Evolutionary conservation across 2,113 vertebrate species (phyloP).

Genomic region (Festucalex cinctus): DNA sequence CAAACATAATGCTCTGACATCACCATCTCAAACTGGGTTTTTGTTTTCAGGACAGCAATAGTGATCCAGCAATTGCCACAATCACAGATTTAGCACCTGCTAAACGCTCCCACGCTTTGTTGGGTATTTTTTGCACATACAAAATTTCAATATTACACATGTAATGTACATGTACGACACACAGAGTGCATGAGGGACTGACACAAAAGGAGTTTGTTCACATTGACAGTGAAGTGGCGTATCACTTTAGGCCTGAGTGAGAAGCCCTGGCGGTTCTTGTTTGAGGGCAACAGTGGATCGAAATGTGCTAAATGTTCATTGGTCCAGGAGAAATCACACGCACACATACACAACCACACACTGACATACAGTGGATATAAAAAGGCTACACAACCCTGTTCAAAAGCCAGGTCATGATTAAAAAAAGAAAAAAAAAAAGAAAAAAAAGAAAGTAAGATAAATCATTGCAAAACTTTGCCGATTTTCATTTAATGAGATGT

Average conservation of each 20-base stretch:
- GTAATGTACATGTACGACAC: slow-evolving; percentile 20
- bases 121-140: slow-evolving; percentile 12
- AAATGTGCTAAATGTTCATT: slow-evolving; percentile 38
- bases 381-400: too few relatives aligned
- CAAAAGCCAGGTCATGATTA: too few relatives aligned
- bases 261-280: not conserved
- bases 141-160: slow-evolving; percentile 21
- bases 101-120: slow-evolving; percentile 9
- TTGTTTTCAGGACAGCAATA: not conserved
- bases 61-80: slow-evolving; percentile 5
- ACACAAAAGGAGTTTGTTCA: slow-evolving; percentile 33
- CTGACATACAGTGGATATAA: too few relatives aligned
- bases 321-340: slow-evolving; percentile 47
- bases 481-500: too few relatives aligned
- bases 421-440: too few relatives aligned
- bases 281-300: slow-evolving; percentile 17
- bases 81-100: slow-evolving; percentile 37
- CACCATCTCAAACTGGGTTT: not conserved
- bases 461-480: too few relatives aligned
- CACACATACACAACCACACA: not conserved
- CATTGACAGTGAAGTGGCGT: slow-evolving; percentile 20
- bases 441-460: too few relatives aligned
- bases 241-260: slow-evolving; percentile 34
- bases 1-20: not conserved
- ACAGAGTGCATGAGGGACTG: slow-evolving; percentile 11